A percentile compares a stretch with the other conserved stretches of the same genome.
These are phyloP conservation scores for Limnothrissa miodon DNA, from an alignment of 2,113 vertebrate genomes.

Conservation along the genomic window DNA sequence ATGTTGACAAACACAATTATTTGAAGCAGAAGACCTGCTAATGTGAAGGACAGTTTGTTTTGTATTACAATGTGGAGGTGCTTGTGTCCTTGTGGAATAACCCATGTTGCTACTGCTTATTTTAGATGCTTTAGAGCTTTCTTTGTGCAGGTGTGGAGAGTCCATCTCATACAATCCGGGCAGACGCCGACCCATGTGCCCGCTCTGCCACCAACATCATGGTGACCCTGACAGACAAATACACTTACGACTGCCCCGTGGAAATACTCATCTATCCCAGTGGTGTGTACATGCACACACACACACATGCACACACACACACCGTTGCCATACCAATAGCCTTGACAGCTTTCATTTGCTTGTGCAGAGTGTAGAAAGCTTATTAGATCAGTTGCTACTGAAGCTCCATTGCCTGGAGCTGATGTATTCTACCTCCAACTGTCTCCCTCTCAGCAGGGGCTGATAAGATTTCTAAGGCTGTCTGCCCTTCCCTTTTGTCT, in stretches of 20 bases:
- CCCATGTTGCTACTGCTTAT: constrained; percentile 30
- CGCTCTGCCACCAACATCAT: constrained; percentile 83
- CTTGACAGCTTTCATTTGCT: constrained; percentile 25
- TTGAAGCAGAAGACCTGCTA: not conserved
- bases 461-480: constrained; percentile 2
- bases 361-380: constrained; percentile 19
- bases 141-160: constrained; percentile 86
- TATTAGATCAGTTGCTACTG: constrained; percentile 47
- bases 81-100: not conserved
- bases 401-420: constrained; percentile 35
- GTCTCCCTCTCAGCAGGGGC: constrained; percentile 18
- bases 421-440: constrained; percentile 6
- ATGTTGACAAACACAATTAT: not conserved
- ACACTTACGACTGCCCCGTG: constrained; percentile 91
- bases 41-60: not conserved
- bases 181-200: constrained; percentile 85
- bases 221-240: constrained; percentile 89
- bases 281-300: constrained; percentile 67
- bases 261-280: constrained; percentile 92
- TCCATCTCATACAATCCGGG: constrained; percentile 90
- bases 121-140: constrained; percentile 32
- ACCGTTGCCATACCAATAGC: constrained; percentile 15
- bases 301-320: not conserved
- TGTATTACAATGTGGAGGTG: not conserved
- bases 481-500: not conserved